These are phyloP conservation scores for Arctocebus calabarensis DNA, from an alignment of 2,797 vertebrate genomes.

Conservation along the genomic window DNA sequence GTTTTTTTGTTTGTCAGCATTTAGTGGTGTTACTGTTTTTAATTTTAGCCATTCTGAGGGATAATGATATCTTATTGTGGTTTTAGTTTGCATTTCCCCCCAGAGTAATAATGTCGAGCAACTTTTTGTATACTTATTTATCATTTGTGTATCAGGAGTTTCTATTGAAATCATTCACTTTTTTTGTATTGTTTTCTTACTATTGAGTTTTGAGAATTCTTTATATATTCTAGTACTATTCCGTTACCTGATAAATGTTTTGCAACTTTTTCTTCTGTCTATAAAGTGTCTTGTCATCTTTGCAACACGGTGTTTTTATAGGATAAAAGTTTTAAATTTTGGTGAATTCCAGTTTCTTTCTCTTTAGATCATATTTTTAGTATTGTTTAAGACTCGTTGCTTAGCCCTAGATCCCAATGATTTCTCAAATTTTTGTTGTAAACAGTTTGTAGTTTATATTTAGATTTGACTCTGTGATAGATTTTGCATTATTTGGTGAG, in stretches of 20 bases:
- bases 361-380: background rate
- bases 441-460: background rate
- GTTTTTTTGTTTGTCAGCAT: background rate
- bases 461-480: background rate
- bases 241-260: too few species aligned
- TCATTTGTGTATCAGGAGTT: background rate
- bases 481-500: background rate
- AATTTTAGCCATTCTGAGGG: background rate
- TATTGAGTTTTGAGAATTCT: too few species aligned
- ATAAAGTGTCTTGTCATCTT: too few species aligned
- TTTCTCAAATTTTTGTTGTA: background rate
- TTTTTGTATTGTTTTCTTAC: background rate
- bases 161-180: background rate
- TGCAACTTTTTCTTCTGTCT: too few species aligned
- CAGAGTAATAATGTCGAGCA: background rate
- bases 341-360: background rate
- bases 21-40: background rate
- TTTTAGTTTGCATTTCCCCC: background rate
- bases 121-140: background rate
- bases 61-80: background rate
- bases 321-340: too few species aligned
- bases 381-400: background rate
- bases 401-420: background rate
- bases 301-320: too few species aligned
- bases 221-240: too few species aligned